These are phyloP conservation scores for Dicrostonyx torquatus DNA, from an alignment of 2,797 vertebrate genomes.

Conservation along the genomic window DNA sequence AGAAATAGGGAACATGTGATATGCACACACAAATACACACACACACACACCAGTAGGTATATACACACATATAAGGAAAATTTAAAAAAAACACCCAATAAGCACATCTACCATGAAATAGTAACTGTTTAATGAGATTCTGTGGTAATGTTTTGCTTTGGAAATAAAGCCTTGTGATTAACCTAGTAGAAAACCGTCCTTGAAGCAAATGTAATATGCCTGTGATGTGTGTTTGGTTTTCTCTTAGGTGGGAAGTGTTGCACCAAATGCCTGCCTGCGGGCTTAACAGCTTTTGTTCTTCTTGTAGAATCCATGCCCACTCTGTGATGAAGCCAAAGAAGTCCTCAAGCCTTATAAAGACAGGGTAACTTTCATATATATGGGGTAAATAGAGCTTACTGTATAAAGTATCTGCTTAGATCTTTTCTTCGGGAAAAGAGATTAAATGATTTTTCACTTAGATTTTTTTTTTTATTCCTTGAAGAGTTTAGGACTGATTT, in stretches of 20 bases:
- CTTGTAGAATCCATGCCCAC: slow-evolving; percentile 89
- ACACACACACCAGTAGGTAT: background rate
- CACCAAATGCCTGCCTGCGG: slow-evolving; percentile 15
- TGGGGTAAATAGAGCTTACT: slow-evolving; percentile 36
- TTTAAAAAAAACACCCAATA: slow-evolving; percentile 48
- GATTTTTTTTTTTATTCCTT: slow-evolving; percentile 69
- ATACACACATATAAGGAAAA: background rate
- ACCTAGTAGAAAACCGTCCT: slow-evolving; percentile 41
- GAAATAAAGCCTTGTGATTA: slow-evolving; percentile 63
- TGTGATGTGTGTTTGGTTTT: background rate
- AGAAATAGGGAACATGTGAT: background rate
- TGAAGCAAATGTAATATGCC: slow-evolving; percentile 42
- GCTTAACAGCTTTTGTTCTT: slow-evolving; percentile 61
- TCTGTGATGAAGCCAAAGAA: slow-evolving; percentile 93
- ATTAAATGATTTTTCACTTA: slow-evolving; percentile 75
- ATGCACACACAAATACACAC: background rate
- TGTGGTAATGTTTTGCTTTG: slow-evolving; percentile 54
- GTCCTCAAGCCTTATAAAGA: slow-evolving; percentile 88
- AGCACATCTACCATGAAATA: slow-evolving; percentile 14
- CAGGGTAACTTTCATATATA: slow-evolving; percentile 85
- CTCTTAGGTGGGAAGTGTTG: background rate
- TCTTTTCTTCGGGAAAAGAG: slow-evolving; percentile 74
- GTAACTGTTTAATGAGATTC: slow-evolving; percentile 42
- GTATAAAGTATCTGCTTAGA: slow-evolving; percentile 45
- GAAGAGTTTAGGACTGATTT: slow-evolving; percentile 76